Evolutionary conservation across 2,888 invertebrate species (phyloP).

Genomic region (Pemphredon lugubris): DNA sequence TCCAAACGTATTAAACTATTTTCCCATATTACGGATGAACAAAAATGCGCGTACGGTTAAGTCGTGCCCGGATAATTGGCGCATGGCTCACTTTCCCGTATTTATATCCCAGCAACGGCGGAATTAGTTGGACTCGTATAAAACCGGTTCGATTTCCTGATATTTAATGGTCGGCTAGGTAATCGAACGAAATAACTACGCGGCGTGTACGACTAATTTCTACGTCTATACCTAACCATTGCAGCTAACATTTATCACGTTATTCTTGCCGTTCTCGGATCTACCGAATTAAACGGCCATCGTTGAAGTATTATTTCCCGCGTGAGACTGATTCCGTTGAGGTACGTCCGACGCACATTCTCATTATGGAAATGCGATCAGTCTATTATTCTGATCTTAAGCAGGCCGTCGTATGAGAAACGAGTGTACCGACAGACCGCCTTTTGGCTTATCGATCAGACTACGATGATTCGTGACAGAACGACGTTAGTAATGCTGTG

Average conservation of each 20-base stretch:
- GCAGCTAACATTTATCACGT: conserved; percentile 25
- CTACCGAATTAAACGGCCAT: conserved; percentile 32
- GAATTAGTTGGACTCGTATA: conserved; percentile 14
- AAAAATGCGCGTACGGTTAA: conserved; percentile 7
- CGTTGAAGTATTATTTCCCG: conserved; percentile 27
- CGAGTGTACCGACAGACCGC: too few species aligned
- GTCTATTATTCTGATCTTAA: too few species aligned
- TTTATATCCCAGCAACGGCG: conserved; percentile 12
- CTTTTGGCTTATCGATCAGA: too few species aligned
- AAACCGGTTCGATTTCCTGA: conserved; percentile 57
- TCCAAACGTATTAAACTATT: conserved; percentile 30
- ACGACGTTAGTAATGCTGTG: neutral
- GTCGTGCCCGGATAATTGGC: conserved; percentile 28
- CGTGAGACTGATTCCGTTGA: neutral
- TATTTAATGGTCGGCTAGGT: conserved; percentile 15
- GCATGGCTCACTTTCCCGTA: conserved; percentile 11
- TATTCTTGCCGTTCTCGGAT: conserved; percentile 13
- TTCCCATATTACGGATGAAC: conserved; percentile 15
- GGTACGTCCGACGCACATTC: neutral
- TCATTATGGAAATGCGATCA: too few species aligned
- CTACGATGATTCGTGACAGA: neutral
- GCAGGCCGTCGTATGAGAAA: too few species aligned
- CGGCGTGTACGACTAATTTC: conserved; percentile 36
- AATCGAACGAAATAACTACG: conserved; percentile 29
- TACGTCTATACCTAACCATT: conserved; percentile 4